Percentiles rank a stretch among this genome's conserved stretches.
phyloP scores from a whole-genome alignment of 2,888 invertebrate species.

The Campoplex capitator region DNA sequence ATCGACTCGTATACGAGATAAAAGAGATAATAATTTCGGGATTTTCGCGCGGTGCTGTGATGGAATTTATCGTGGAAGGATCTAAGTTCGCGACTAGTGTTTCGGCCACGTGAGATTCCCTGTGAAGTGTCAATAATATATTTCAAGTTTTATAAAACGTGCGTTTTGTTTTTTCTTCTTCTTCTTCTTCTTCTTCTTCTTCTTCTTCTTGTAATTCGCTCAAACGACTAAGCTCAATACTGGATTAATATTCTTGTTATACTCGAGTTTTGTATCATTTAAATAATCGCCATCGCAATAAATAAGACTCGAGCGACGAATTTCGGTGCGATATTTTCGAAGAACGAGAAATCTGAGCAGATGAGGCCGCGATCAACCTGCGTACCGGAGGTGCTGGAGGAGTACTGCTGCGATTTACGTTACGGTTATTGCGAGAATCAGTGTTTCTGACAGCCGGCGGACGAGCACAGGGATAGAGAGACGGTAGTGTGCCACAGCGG shows the following conservation, averaged over 20 bases:
- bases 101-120: conserved; percentile 58
- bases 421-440: conserved; percentile 79
- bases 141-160: background rate
- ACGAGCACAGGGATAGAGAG: conserved; percentile 80
- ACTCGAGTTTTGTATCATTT: background rate
- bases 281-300: background rate
- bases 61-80: conserved; percentile 60
- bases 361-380: conserved; percentile 82
- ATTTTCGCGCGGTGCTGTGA: conserved; percentile 50
- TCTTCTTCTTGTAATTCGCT: background rate
- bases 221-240: background rate
- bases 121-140: conserved; percentile 58
- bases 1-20: background rate
- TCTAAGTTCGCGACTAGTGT: conserved; percentile 61
- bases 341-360: conserved; percentile 73
- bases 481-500: conserved; percentile 83
- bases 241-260: background rate
- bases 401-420: conserved; percentile 79
- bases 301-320: background rate
- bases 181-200: too few species aligned
- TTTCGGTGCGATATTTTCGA: conserved; percentile 40
- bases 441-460: conserved; percentile 82
- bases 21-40: conserved; percentile 15
- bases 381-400: conserved; percentile 80
- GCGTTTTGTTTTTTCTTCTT: background rate